These are phyloP conservation scores for Tetramorium alpestre DNA, from an alignment of 1,140 invertebrate genomes.

Conservation along the genomic window DNA sequence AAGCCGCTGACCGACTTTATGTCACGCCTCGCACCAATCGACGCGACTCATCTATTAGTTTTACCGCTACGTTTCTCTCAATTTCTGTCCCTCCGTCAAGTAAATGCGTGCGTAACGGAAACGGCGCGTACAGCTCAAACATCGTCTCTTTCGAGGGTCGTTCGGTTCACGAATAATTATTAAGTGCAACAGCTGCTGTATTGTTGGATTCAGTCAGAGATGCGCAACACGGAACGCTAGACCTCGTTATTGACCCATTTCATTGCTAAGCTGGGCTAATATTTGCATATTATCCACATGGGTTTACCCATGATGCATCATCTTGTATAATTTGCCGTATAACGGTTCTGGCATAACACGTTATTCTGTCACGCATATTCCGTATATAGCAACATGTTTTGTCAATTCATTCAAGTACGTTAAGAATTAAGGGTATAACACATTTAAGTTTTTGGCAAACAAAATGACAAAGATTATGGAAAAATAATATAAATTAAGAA, in stretches of 20 bases:
- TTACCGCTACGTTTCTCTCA: constrained; percentile 55
- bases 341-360: neutral
- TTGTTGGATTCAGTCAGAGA: constrained; percentile 21
- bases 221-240: neutral
- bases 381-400: neutral
- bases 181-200: neutral
- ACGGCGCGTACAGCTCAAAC: neutral
- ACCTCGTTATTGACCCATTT: constrained; percentile 35
- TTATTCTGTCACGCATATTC: neutral
- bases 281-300: constrained; percentile 32
- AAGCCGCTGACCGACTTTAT: constrained; percentile 68
- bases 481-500: neutral
- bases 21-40: constrained; percentile 53
- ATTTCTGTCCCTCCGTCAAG: constrained; percentile 44
- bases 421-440: too few species aligned
- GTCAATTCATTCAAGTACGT: neutral
- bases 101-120: neutral
- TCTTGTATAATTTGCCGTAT: constrained; percentile 6
- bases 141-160: constrained; percentile 3
- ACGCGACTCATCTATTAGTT: constrained; percentile 59
- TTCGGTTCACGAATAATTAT: neutral
- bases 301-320: constrained; percentile 36
- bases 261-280: constrained; percentile 41
- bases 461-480: neutral
- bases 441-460: too few species aligned